Evolutionary conservation across 2,888 invertebrate genomes (phyloP).

Genomic region (Drosophila koepferae): DNA sequence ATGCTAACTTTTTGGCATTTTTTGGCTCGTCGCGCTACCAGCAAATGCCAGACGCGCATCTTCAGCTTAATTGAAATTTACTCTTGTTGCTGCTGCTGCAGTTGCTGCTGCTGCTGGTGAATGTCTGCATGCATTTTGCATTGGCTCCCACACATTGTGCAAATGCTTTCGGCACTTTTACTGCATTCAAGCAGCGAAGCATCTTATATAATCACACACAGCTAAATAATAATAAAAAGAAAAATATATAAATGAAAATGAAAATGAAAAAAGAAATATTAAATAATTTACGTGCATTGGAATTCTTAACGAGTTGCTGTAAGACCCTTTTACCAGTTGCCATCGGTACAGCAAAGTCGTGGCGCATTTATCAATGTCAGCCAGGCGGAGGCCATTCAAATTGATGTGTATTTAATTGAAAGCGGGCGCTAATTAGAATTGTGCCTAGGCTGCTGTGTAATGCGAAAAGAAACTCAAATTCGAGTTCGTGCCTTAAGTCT

Average conservation of each 20-base stretch:
- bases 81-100: conserved; percentile 51
- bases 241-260: neutral
- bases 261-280: conserved; percentile 39
- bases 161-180: conserved; percentile 80
- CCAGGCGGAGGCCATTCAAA: conserved; percentile 57
- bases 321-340: conserved; percentile 22
- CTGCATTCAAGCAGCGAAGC: conserved; percentile 33
- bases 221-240: conserved; percentile 37
- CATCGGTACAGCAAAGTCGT: conserved; percentile 67
- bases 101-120: conserved; percentile 54
- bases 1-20: conserved; percentile 61
- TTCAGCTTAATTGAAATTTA: conserved; percentile 81
- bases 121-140: conserved; percentile 75
- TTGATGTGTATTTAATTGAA: conserved; percentile 78
- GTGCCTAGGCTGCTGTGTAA: conserved; percentile 69
- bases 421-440: conserved; percentile 76
- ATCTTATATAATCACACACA: conserved; percentile 67
- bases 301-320: conserved; percentile 59
- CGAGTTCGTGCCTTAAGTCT: conserved; percentile 55
- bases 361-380: conserved; percentile 78
- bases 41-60: conserved; percentile 74
- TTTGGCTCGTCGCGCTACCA: conserved; percentile 57
- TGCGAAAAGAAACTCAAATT: conserved; percentile 33
- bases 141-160: conserved; percentile 81
- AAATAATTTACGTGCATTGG: conserved; percentile 68